Evolutionary conservation across 1,140 invertebrate species (phyloP), one percentile per base, ranked within the genome.

Genomic region (Solenopsis invicta): DNA sequence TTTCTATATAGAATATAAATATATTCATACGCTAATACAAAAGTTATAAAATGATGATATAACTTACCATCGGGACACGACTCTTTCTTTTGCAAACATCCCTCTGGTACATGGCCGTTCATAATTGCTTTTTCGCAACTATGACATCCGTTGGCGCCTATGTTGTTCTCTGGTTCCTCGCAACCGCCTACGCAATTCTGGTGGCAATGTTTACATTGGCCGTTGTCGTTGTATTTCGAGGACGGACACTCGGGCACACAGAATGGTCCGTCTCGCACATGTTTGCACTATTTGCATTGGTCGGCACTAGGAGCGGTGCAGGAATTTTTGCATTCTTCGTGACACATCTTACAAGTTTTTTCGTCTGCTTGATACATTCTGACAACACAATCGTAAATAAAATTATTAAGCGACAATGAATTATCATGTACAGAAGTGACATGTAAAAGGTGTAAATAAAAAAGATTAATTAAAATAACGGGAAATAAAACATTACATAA

Each of bases 121-220:
- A 99, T 97, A 37, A 99, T 97, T 1, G 98, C 98, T 93, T 98
- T 97, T 87, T 98, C 97, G 95, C 99, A 99, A 8, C 97, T 98
- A 77, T 97, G 97, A 93, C 99, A 99, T 1, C 98, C 99, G 16
- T 97, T 97, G 0, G 93, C 91, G 3, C 98, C 98, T 13, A 99
- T 97, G 54, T 97, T 98, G 92, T 99, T 98, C 1, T 96, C 96
- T 0, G 98, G 98, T 0, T 99, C 99, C 5, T 97, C 97, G 93
- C 99, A 99, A n/a, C 98, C 98, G 86, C 97, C 97, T 16, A 97
- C 96, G 94, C 99, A 99, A 91, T 98, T 98, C 16, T 96, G 94
- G 93, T 99, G 98, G 92, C 99, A 99, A 2, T 96, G 95, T 87
- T 96, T 96, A 93, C 99, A 99, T 21, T 97, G 96, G 5, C 98